Base-by-base conservation (phyloP, 2,888 invertebrate species). In the Sarcophaga rosellei region DNA sequence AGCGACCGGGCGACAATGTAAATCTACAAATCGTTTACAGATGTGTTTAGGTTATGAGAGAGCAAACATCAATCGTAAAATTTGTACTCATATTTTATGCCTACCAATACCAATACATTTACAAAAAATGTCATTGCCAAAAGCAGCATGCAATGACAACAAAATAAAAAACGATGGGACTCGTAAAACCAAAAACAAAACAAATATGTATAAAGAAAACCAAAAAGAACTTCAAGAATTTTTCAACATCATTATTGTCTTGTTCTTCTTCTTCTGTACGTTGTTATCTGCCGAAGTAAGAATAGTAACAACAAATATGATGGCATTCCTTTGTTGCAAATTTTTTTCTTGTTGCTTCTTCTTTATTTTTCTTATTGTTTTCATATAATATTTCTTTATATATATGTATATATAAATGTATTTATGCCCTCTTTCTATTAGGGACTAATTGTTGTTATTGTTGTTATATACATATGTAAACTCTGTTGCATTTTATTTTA, bases 271-370 rank as follows among this genome's bases (percentile, higher is more conserved):
- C 4, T 47, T 20, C 59, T 35, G 44, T 15, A 35, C 25, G 23
- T 23, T 21, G 25, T 25, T 25, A 21, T 65, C 21, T 53, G 17
- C 53, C 53, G 2, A 35, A 35, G 35, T 35, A 35, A 35, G 69
- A 68, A 81, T 65, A 59, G 65, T 25, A 82, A 74, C 65, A 76
- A 61, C 12, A 85, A 70, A 68, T 81, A 77, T 86, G 77, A 75
- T 76, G 17, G 75, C 81, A 86, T 86, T 83, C 78, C 74, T 83
- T 83, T 81, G 81, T 83, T 77, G 86, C 80, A 81, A 53, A 15
- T 17, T 53, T 53, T 53, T 53, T 83, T 81, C 77, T 83, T 77
- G 86, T 77, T 78, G 4, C 12, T 53, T 53, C 15, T 53, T 45
- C 15, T 74, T 68, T 68, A 20, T 23, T 63, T 73, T 83, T 72